Conservation (phyloP, 2,113 vertebrate species). For the Rousettus leschenaultii region DNA sequence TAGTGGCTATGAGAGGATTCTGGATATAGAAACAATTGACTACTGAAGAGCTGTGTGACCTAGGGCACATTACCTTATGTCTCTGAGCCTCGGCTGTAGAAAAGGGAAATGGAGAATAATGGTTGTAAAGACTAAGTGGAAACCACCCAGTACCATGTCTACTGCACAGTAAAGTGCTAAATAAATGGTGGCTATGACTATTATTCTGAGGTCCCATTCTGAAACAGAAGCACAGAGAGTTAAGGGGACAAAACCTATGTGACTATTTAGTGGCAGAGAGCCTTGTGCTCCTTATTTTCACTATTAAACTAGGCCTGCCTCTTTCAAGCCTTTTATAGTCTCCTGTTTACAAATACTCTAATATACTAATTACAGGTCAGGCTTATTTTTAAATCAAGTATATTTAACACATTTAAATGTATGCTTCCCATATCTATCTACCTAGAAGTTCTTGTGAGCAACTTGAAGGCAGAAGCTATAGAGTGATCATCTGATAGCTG, state of each 20-base stretch:
- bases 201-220: not conserved
- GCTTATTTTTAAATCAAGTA: not conserved
- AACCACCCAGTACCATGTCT: not conserved
- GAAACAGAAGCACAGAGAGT: not conserved
- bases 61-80: not conserved
- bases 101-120: not conserved
- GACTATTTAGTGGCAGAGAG: not conserved
- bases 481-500: not conserved
- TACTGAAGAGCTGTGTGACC: not conserved
- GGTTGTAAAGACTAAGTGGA: not conserved
- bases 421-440: not conserved
- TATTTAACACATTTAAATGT: constrained; percentile 1
- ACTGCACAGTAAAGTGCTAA: not conserved
- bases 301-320: not conserved
- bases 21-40: not conserved
- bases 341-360: not conserved
- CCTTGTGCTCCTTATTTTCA: not conserved
- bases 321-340: constrained; percentile 6
- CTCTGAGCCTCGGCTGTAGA: not conserved
- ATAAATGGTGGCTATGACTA: not conserved
- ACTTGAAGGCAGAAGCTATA: not conserved
- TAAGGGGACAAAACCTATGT: not conserved
- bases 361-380: not conserved
- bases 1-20: not conserved
- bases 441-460: not conserved